Base-by-base conservation (phyloP, 2,797 vertebrate species). In the Bovichtus diacanthus region DNA sequence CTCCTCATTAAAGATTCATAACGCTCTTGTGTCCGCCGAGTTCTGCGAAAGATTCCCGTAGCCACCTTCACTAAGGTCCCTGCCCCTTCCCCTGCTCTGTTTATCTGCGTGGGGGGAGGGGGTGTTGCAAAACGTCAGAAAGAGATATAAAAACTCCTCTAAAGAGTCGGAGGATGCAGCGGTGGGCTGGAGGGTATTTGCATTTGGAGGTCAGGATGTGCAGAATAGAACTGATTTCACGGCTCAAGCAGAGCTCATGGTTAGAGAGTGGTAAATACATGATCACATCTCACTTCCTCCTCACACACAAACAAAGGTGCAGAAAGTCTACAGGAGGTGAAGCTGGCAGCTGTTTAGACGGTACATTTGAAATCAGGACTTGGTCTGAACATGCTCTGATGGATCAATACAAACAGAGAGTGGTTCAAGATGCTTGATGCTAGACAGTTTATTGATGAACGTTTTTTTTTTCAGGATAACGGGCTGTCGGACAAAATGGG, bases 1-100 rank as follows among this genome's bases (percentile, higher is more conserved):
- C 75, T 88, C 81, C 84, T 65, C 84, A 92, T 94, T 92, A 93
- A 93, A 92, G 70, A 93, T 93, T 94, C 86, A 93, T 87, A 78
- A 76, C 18, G 49, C 87, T 88, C 79, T 77, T 78, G 84, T 88
- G 90, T 89, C 89, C 63, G 66, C 79, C 10, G 73, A 90, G 60
- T 88, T 85, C 56, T 76, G 77, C 41, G 5, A 84, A 84, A 84
- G 85, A 89, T 83, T 88, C 76, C 77, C 76, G 81, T 59, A 70
- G 71, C 85, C 78, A 81, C 81, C 85, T 85, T 71, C 51, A 39
- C 70, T 69, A 47, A 61, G 50, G 78, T 78, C 70, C 60, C 80
- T 63, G 76, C 59, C 71, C 63, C 47, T 84, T 76, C 31, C 65
- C 38, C 82, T 25, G 11, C 41, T 59, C 49, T 80, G 89, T 90